phyloP scores from a whole-genome alignment of 2,113 vertebrate genomes.

The Crotalus horridus region DNA sequence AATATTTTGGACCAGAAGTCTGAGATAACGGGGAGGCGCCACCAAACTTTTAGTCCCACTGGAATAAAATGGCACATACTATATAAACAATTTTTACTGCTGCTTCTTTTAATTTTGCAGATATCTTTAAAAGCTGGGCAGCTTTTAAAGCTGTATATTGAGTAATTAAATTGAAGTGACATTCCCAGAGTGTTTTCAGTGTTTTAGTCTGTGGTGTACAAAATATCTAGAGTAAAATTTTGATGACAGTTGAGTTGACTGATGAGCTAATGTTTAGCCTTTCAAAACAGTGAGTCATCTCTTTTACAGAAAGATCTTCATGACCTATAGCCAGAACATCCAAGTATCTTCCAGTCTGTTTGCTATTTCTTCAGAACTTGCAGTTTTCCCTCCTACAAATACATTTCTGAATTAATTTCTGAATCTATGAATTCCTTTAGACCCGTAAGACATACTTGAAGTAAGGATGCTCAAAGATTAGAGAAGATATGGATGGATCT shows the following conservation, averaged over 20 bases:
- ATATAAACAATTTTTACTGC: not conserved
- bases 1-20: not conserved
- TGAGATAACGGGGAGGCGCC: not conserved
- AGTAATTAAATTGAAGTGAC: not conserved
- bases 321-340: not conserved
- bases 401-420: not conserved
- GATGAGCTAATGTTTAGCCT: not conserved
- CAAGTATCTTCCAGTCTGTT: not conserved
- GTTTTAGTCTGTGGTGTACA: not conserved
- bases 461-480: not conserved
- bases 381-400: not conserved
- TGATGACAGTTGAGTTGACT: not conserved
- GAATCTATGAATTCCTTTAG: not conserved
- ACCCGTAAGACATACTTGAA: not conserved
- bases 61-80: not conserved
- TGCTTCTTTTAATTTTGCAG: not conserved
- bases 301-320: not conserved
- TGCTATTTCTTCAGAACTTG: not conserved
- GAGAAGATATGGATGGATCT: not conserved
- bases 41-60: not conserved
- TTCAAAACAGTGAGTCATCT: not conserved
- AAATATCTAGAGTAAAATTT: not conserved
- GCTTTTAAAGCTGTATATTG: not conserved
- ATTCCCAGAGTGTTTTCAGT: not conserved
- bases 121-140: not conserved